These are phyloP conservation scores for Arbacia lixula DNA, from an alignment of 53 echinoderm and acorn worm species.

Conservation along the genomic window DNA sequence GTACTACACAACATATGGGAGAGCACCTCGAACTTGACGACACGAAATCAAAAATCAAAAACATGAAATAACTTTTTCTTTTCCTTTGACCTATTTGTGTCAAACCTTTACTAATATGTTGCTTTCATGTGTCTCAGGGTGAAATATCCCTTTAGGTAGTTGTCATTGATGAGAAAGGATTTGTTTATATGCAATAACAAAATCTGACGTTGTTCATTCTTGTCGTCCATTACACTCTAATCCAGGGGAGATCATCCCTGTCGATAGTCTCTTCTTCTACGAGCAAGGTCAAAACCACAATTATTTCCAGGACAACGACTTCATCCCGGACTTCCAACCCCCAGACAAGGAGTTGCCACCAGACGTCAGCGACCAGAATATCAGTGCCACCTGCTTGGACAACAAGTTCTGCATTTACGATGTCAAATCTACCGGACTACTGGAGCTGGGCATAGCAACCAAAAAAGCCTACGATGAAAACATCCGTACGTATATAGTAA, in stretches of 20 bases:
- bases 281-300: slow-evolving; percentile 55
- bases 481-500: no score
- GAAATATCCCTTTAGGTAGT: no score
- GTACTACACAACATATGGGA: no score
- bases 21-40: no score
- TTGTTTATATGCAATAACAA: no score
- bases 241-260: slow-evolving; percentile 68
- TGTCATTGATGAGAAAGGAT: no score
- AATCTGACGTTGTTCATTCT: no score
- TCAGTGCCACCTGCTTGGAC: slow-evolving; percentile 59
- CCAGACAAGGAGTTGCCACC: slow-evolving; percentile 43
- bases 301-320: slow-evolving; percentile 70
- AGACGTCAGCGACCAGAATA: slow-evolving; percentile 33
- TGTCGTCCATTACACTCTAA: background rate
- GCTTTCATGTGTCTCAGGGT: no score
- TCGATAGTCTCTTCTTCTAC: slow-evolving; percentile 55
- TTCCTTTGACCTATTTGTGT: no score
- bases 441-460: slow-evolving; percentile 64
- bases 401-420: slow-evolving; percentile 62
- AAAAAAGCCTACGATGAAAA: slow-evolving; percentile 64
- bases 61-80: no score
- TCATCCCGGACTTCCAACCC: slow-evolving; percentile 65
- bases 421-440: slow-evolving; percentile 43
- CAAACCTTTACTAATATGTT: no score
- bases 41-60: no score